phyloP scores from a whole-genome alignment of 2,888 invertebrate genomes.

The Papilio gigon region DNA sequence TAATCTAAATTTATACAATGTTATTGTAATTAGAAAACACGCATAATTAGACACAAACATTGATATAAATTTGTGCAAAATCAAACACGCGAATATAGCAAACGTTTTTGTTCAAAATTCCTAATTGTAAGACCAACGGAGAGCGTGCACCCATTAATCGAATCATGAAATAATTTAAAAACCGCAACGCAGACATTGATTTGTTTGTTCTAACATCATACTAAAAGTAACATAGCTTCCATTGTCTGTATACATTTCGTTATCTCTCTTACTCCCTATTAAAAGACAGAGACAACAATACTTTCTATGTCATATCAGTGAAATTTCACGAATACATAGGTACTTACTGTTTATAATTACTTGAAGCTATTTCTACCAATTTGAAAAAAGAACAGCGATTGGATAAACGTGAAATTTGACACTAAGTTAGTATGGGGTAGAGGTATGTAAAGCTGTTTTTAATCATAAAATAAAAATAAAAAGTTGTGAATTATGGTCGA shows the following conservation, averaged over 20 bases:
- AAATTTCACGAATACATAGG: no score
- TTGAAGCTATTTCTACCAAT: no score
- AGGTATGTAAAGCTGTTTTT: no score
- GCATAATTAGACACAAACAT: not conserved
- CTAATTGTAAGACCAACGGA: constrained; percentile 9
- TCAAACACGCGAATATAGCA: not conserved
- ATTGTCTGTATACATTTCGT: not conserved
- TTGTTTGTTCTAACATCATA: not conserved
- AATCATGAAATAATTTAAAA: constrained; percentile 18
- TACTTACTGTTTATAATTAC: no score
- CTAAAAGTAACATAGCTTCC: not conserved
- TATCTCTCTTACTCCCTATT: not conserved
- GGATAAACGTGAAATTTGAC: no score
- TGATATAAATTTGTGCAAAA: not conserved
- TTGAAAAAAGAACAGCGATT: no score
- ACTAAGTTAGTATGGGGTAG: no score
- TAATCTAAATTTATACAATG: no score
- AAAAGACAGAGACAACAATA: not conserved
- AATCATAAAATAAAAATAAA: no score
- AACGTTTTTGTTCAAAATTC: constrained; percentile 2
- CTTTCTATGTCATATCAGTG: no score
- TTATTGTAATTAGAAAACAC: not conserved
- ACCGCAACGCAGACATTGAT: constrained; percentile 10
- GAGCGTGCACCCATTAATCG: constrained; percentile 1
- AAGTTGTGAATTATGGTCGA: no score